These are phyloP conservation scores for Hymenochirus boettgeri DNA, from an alignment of 2,113 vertebrate species.

Conservation along the genomic window DNA sequence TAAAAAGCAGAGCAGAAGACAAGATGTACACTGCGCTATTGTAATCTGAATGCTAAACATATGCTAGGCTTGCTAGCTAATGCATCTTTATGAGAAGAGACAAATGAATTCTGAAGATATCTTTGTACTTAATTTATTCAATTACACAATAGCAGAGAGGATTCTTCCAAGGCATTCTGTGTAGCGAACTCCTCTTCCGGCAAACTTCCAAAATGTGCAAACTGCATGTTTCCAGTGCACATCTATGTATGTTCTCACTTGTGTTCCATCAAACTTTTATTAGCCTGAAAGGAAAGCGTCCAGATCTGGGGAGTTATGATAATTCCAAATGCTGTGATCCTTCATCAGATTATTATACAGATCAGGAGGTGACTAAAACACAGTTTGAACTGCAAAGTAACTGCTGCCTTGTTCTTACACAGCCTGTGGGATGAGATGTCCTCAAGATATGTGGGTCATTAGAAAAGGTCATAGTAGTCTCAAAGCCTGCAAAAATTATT, in stretches of 20 bases:
- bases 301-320: slow-evolving; percentile 35
- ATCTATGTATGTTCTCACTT: slow-evolving; percentile 26
- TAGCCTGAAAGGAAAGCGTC: slow-evolving; percentile 24
- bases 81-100: too few species aligned
- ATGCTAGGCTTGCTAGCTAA: too few species aligned
- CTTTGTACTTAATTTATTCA: too few species aligned
- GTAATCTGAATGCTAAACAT: too few species aligned
- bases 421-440: slow-evolving; percentile 40
- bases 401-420: slow-evolving; percentile 39
- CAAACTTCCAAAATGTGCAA: slow-evolving; percentile 1
- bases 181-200: not conserved
- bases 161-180: slow-evolving; percentile 8
- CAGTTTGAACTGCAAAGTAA: slow-evolving; percentile 36
- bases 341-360: slow-evolving; percentile 38
- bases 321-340: slow-evolving; percentile 36
- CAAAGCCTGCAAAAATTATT: slow-evolving; percentile 10
- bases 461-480: slow-evolving; percentile 23
- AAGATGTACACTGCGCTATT: too few species aligned
- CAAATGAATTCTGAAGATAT: too few species aligned
- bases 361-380: slow-evolving; percentile 36
- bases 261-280: slow-evolving; percentile 37
- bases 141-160: too few species aligned
- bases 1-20: too few species aligned
- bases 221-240: slow-evolving; percentile 14
- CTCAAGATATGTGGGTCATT: slow-evolving; percentile 27